phyloP scores from a whole-genome alignment of 2,888 invertebrate genomes.

The Lamellibrachia columna region DNA sequence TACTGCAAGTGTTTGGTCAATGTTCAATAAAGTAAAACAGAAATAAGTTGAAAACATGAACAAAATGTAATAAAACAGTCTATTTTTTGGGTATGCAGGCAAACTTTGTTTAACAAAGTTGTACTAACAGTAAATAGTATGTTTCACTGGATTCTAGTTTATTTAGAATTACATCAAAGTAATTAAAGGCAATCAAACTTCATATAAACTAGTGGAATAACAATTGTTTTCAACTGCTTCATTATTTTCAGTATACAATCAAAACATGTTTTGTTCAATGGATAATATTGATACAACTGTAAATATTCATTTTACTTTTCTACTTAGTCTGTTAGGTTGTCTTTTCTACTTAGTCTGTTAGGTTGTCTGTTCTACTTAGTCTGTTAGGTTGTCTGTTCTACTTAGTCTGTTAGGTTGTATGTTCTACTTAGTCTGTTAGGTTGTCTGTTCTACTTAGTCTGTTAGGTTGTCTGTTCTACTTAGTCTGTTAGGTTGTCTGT shows the following conservation, averaged over 20 bases:
- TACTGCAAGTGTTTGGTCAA: background rate
- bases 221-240: background rate
- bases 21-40: background rate
- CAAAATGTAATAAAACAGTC: background rate
- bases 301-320: background rate
- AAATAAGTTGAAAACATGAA: background rate
- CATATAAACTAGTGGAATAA: background rate
- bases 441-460: background rate
- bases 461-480: background rate
- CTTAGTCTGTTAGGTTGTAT: no score
- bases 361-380: background rate
- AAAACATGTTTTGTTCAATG: background rate
- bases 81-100: background rate
- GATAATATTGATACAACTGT: background rate
- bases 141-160: background rate
- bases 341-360: no score
- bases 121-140: background rate
- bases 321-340: background rate
- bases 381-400: background rate
- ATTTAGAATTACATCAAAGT: background rate
- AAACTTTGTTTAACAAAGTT: no score
- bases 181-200: background rate
- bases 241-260: background rate
- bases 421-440: no score
- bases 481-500: no score